Evolutionary conservation across 64 coral and sea anemone genomes (phyloP), one percentile per base, ranked within the genome.

Genomic region (Porites australiensis): DNA sequence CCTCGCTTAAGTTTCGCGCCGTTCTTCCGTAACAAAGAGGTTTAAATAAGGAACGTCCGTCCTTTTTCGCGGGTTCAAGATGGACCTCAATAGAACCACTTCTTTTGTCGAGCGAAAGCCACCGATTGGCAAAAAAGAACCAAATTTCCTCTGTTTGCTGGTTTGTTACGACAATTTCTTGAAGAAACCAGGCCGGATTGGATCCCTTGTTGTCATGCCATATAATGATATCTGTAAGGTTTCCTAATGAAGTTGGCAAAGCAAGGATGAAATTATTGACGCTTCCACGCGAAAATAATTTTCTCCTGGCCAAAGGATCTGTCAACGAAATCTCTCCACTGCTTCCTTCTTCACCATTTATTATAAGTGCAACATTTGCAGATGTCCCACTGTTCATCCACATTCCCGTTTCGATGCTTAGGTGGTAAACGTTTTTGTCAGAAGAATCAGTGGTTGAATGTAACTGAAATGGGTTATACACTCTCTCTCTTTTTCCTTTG

Each of bases 151-250:
- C 77, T 72, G 89, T 91, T 60, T 91, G 77, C 19, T 44, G 16
- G 69, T 91, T 65, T 12, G 69, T 53, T 58, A 91, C 71, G n/a
- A 91, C 21, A 82, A 91, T 66, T 82, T 57, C 7, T 57, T 57
- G 54, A 12, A 57, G 54, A 57, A 57, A 57, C 54, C 54, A 57
- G 54, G 54, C 89, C 8, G 89, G 89, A 44, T 59, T 91, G 4
- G 48, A 15, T 10, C 89, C 89, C 13, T 65, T 82, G 70, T 91
- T 91, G 50, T 91, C 89, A 50, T 91, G 89, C 89, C 89, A 91
- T 16, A 91, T 59, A 4, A 47, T 27, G 8, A 91, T 82, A 47
- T 83, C 79, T 2, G 57, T 20, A 11, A 91, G 22, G n/a, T 73
- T 54, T 19, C 89, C 77, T 16, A 91, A 48, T 10, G 62, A 44